These are phyloP conservation scores for Diadumene lineata DNA, from an alignment of 92 coral and sea anemone species.

Conservation along the genomic window DNA sequence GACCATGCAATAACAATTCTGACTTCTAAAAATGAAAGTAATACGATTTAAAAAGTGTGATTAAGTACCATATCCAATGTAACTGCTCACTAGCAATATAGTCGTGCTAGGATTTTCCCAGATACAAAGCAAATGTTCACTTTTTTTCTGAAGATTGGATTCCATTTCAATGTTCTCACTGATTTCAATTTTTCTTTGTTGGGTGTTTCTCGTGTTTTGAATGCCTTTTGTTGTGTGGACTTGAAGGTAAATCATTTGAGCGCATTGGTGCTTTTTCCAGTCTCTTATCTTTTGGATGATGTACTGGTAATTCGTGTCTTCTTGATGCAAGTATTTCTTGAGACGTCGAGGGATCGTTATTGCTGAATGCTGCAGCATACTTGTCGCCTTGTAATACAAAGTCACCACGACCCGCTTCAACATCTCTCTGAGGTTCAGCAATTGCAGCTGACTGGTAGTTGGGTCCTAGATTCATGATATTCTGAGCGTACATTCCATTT, in stretches of 20 bases:
- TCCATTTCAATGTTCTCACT: no score
- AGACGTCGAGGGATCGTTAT: background rate
- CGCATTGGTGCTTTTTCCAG: conserved; percentile 29
- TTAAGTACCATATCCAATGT: no score
- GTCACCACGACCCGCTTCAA: background rate
- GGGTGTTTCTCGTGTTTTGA: background rate
- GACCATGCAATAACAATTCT: no score
- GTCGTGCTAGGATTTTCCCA: no score
- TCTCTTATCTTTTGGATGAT: background rate
- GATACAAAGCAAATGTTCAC: no score
- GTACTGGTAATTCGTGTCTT: conserved; percentile 15
- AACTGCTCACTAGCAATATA: no score
- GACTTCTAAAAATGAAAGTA: no score
- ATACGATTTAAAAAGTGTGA: no score
- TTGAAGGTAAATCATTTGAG: conserved; percentile 9
- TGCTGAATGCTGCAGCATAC: conserved; percentile 15
- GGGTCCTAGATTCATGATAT: conserved; percentile 27
- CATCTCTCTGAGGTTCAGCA: background rate
- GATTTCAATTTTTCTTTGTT: background rate
- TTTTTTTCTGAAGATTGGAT: background rate
- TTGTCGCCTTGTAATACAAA: conserved; percentile 6
- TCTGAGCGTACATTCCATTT: background rate
- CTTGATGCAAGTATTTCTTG: conserved; percentile 23
- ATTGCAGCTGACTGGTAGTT: conserved; percentile 21
- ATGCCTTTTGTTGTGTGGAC: background rate